Base-by-base conservation (phyloP, 2,113 vertebrate species). In the Microcebus murinus region DNA sequence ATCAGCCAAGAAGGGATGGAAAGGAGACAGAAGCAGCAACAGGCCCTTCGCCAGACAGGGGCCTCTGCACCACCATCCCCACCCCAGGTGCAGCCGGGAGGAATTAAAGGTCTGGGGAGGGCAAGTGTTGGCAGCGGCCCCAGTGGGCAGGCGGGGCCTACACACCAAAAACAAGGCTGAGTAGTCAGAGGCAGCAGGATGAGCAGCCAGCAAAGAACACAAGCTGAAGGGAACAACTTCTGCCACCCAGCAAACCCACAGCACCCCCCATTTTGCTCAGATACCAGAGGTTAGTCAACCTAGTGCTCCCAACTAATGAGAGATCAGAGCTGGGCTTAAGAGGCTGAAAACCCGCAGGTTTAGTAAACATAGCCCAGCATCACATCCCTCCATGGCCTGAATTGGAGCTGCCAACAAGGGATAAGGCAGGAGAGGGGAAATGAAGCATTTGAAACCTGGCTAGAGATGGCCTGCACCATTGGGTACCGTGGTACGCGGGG, bases 361-460 rank as follows among this genome's bases (percentile, higher is more conserved):
- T 97, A 97, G 98, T 98, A 98, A 98, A 99, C 98, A 93, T 0
- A 97, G 98, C 98, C 98, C 98, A 97, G 98, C 94, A 94, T 61
- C 98, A 76, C 88, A 48, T 65, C 95, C 97, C 95, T 96, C 93
- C 82, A 27, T 1, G 23, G 95, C 77, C 94, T 77, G 23, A 73
- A 68, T 10, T 20, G 0, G 95, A 84, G 88, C 94, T 92, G 95
- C 92, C 90, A 29, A 67, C 73, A 29, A 52, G 80, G 70, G 55
- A 8, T 65, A 74, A 95, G 95, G 95, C 88, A 84, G 95, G 77
- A 70, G 80, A 88, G 31, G 93, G 81, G 20, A 11, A 82, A 45
- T 18, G 15, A 55, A 87, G 89, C 52, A 6, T 4, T 34, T 73
- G 95, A 36, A 42, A 57, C 92, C 96, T 77, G 87, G 91, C 96